Conservation (phyloP, 2,888 invertebrate genomes). For the Chalcosyrphus nemorum region DNA sequence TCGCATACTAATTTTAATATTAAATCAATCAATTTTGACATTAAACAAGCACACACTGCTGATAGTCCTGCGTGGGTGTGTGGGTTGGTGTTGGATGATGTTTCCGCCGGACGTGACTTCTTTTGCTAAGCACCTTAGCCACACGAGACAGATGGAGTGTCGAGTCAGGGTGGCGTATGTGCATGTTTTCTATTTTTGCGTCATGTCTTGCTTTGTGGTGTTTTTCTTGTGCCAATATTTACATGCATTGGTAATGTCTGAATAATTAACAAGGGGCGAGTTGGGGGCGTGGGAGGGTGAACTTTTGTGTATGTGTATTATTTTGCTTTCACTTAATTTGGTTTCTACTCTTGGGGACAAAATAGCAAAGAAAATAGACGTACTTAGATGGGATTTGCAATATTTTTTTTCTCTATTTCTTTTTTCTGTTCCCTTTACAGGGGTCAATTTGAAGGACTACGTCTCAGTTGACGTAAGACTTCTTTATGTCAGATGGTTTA, state of each 20-base stretch:
- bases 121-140: slow-evolving; percentile 37
- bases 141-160: slow-evolving; percentile 23
- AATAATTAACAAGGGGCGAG: slow-evolving; percentile 40
- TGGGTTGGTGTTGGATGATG: slow-evolving; percentile 17
- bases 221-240: slow-evolving; percentile 42
- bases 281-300: neutral
- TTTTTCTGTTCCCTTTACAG: neutral
- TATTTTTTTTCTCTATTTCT: no score
- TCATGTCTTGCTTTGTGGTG: slow-evolving; percentile 8
- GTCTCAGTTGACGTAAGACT: neutral
- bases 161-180: slow-evolving; percentile 32
- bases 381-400: slow-evolving; percentile 1
- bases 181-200: slow-evolving; percentile 16
- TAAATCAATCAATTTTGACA: slow-evolving; percentile 71
- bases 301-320: neutral
- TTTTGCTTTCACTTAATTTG: slow-evolving; percentile 3
- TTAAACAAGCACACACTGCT: slow-evolving; percentile 50
- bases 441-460: neutral
- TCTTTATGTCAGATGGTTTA: slow-evolving; percentile 1
- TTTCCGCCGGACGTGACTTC: slow-evolving; percentile 56
- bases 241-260: slow-evolving; percentile 50
- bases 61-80: neutral
- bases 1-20: slow-evolving; percentile 68
- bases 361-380: no score
- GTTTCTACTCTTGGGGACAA: no score